Percentiles rank a stretch among this genome's conserved stretches.
These are phyloP conservation scores for Sebastes itinus DNA, from an alignment of 2,797 vertebrate species.

Conservation along the genomic window DNA sequence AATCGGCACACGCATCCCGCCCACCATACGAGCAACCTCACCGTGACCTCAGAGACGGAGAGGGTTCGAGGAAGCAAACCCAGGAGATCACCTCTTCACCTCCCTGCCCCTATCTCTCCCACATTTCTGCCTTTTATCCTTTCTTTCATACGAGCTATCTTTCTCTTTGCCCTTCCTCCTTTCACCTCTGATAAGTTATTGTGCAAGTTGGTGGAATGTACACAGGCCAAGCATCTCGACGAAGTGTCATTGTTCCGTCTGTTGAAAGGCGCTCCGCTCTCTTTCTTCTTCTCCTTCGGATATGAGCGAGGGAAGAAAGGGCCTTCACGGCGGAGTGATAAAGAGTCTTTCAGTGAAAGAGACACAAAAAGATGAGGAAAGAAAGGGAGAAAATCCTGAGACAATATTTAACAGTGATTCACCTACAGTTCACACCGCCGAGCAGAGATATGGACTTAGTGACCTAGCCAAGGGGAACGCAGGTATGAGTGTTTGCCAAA, in stretches of 20 bases:
- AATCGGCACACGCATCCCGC: conserved; percentile 29
- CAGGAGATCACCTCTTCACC: conserved; percentile 58
- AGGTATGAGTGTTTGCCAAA: conserved; percentile 60
- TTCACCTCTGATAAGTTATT: conserved; percentile 77
- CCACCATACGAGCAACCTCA: conserved; percentile 47
- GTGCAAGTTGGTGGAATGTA: conserved; percentile 79
- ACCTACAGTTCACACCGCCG: conserved; percentile 63
- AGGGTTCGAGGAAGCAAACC: conserved; percentile 56
- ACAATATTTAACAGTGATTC: conserved; percentile 80
- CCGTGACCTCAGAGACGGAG: conserved; percentile 54
- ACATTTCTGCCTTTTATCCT: conserved; percentile 71
- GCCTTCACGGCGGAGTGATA: conserved; percentile 68
- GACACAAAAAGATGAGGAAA: conserved; percentile 55
- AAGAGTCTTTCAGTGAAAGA: conserved; percentile 65
- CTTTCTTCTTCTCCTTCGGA: conserved; percentile 66
- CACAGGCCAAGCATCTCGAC: conserved; percentile 69
- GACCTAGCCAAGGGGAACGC: conserved; percentile 66
- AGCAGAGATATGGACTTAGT: conserved; percentile 69
- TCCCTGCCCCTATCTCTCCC: conserved; percentile 61
- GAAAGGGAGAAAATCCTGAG: conserved; percentile 68
- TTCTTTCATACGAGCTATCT: conserved; percentile 69
- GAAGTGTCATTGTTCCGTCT: conserved; percentile 70
- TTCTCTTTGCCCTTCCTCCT: conserved; percentile 69
- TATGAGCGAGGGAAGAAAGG: conserved; percentile 65
- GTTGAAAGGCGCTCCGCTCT: conserved; percentile 61